phyloP scores from a whole-genome alignment of 64 coral and sea anemone genomes.

The Actinia equina region DNA sequence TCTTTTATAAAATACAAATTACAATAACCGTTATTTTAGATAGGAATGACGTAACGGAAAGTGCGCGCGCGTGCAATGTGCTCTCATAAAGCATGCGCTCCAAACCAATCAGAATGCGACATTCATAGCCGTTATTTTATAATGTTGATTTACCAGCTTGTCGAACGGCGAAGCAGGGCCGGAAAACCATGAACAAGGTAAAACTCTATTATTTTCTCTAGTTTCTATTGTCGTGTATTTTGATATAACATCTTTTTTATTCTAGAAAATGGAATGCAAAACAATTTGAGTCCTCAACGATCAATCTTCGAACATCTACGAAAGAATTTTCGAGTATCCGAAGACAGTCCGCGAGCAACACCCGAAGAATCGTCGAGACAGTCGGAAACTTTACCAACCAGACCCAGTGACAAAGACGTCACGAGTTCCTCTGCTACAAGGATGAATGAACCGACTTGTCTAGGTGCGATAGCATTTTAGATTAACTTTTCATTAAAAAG shows the following conservation, averaged over 20 bases:
- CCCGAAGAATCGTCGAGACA: neutral
- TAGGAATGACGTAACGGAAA: no score
- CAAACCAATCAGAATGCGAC: no score
- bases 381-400: neutral
- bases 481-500: neutral
- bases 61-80: no score
- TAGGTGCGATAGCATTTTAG: neutral
- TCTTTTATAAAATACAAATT: no score
- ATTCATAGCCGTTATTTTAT: no score
- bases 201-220: neutral
- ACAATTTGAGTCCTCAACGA: neutral
- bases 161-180: neutral
- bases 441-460: neutral
- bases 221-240: neutral
- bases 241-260: neutral
- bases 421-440: neutral
- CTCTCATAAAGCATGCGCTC: no score
- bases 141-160: neutral
- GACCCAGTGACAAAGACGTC: neutral
- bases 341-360: neutral
- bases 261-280: neutral
- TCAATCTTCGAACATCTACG: slow-evolving; percentile 1
- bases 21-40: no score
- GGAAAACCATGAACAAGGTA: neutral
- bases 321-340: neutral